Percentiles rank a stretch among this genome's conserved stretches.
These are phyloP conservation scores for human DNA, from an alignment of 2,113 vertebrate species.

Conservation along the genomic window GRCh38 chr1:146612001-146612500, in stretches of 20 bases:
- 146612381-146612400: constrained; percentile 22
- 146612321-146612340: constrained; percentile 49
- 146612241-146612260: constrained; percentile 68
- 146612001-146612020: constrained; percentile 46
- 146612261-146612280: constrained; percentile 61
- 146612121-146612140: constrained; percentile 12
- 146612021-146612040: constrained; percentile 20
- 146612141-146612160: constrained; percentile 33
- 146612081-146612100: neutral
- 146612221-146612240: constrained; percentile 20
- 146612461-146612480: neutral
- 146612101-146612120: neutral
- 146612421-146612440: neutral
- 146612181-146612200: constrained; percentile 45
- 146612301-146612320: constrained; percentile 53
- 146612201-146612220: neutral
- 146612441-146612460: neutral
- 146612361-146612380: constrained; percentile 38
- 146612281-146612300: constrained; percentile 67
- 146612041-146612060: constrained; percentile 45
- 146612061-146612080: neutral
- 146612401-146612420: constrained; percentile 13
- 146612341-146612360: constrained; percentile 65
- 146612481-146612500: too few species aligned
- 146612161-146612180: constrained; percentile 53